These are phyloP conservation scores for Oceanodroma leucorhoa DNA, from an alignment of 2,797 vertebrate species.

Conservation along the genomic window DNA sequence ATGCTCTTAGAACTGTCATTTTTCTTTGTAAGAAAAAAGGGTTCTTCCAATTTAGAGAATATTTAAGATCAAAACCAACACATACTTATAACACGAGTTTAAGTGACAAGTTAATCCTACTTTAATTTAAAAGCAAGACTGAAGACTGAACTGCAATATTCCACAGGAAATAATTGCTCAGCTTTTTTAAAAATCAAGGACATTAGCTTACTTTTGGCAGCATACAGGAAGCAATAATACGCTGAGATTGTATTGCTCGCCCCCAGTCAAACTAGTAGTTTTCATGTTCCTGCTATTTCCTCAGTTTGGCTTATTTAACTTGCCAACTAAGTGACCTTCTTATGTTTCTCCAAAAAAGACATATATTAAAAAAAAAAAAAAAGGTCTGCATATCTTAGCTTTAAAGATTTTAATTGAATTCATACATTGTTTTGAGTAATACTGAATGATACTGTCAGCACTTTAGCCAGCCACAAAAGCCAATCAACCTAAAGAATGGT, in stretches of 20 bases:
- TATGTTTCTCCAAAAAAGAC: background rate
- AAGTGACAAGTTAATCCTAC: background rate
- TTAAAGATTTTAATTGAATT: slow-evolving; percentile 3
- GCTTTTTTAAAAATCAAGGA: background rate
- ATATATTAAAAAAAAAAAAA: background rate
- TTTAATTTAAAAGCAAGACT: background rate
- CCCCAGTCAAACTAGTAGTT: background rate
- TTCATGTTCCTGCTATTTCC: slow-evolving; percentile 35
- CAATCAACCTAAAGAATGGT: background rate
- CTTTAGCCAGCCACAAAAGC: slow-evolving; percentile 37
- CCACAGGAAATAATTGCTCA: slow-evolving; percentile 39
- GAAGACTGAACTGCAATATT: background rate
- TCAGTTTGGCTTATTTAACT: background rate
- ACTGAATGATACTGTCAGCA: slow-evolving; percentile 40
- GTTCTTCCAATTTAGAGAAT: background rate
- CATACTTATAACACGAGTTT: background rate
- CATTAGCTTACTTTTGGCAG: slow-evolving; percentile 25
- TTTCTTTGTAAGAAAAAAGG: background rate
- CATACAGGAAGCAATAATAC: background rate
- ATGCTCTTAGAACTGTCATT: background rate
- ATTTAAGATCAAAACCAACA: background rate
- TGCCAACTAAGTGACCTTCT: slow-evolving; percentile 42
- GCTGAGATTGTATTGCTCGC: background rate
- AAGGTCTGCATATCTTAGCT: background rate
- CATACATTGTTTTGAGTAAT: background rate